Conservation (phyloP, 2,797 vertebrate genomes). For the Chromis chromis region DNA sequence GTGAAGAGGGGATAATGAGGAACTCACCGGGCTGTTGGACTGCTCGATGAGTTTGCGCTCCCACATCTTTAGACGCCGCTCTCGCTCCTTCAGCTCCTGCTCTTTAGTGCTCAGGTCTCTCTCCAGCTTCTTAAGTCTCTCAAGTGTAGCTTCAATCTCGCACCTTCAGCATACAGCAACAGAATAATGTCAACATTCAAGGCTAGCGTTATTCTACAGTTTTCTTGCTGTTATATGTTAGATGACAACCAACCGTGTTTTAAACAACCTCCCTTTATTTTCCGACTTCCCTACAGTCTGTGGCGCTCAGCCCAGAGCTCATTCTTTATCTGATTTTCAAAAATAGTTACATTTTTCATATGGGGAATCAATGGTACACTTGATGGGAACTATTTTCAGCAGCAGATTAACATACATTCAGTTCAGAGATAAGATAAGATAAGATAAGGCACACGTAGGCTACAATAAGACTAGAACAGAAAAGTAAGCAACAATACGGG, state of each 20-base stretch:
- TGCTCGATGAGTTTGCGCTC: slow-evolving; percentile 97
- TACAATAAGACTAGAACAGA: too few relatives aligned
- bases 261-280: too few relatives aligned
- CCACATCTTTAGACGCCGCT: slow-evolving; percentile 95
- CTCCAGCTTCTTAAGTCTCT: slow-evolving; percentile 97
- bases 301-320: not conserved
- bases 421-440: too few relatives aligned
- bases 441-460: too few relatives aligned
- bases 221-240: not conserved
- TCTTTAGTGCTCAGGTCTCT: slow-evolving; percentile 98
- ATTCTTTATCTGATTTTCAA: too few relatives aligned
- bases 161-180: slow-evolving; percentile 82
- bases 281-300: not conserved
- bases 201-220: not conserved
- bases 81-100: slow-evolving; percentile 95
- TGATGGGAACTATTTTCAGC: too few relatives aligned
- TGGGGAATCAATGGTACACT: not conserved
- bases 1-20: slow-evolving; percentile 35
- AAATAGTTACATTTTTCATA: not conserved
- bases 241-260: not conserved
- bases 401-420: too few relatives aligned
- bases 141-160: slow-evolving; percentile 98
- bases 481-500: too few relatives aligned
- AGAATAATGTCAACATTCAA: slow-evolving; percentile 19
- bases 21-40: slow-evolving; percentile 96